Conservation (phyloP, 2,888 invertebrate species). For the Oligia latruncula region DNA sequence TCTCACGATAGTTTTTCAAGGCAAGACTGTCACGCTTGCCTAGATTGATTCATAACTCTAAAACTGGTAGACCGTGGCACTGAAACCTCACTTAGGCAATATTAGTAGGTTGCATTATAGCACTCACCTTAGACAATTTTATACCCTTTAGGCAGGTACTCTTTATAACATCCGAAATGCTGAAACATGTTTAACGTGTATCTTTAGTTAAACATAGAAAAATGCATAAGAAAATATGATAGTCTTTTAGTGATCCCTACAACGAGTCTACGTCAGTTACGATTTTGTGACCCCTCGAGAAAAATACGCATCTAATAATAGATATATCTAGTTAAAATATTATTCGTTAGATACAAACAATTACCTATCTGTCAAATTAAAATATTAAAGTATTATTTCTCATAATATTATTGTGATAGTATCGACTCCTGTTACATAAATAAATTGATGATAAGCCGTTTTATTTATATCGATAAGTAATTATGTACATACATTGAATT, state of each 20-base stretch:
- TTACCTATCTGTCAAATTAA: not conserved
- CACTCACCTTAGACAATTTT: not conserved
- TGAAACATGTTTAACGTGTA: not conserved
- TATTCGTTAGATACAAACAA: not conserved
- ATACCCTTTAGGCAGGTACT: not conserved
- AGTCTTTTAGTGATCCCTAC: not conserved
- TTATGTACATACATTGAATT: not conserved
- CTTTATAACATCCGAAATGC: not conserved
- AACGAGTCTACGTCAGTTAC: not conserved
- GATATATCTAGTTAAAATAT: not conserved
- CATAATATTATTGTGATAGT: conserved; percentile 5
- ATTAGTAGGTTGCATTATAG: not conserved
- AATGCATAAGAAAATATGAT: not conserved
- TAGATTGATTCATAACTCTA: conserved; percentile 62
- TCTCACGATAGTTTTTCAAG: conserved; percentile 54
- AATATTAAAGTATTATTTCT: not conserved
- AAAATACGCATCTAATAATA: not conserved
- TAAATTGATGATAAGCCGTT: not conserved
- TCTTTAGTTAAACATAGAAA: not conserved
- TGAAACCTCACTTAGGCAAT: conserved; percentile 65
- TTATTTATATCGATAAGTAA: not conserved
- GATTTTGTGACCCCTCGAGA: not conserved
- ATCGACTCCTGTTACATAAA: not conserved
- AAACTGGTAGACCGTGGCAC: conserved; percentile 72
- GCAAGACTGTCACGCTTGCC: conserved; percentile 49